A percentile compares a stretch with the other conserved stretches of the same genome.
phyloP scores from a whole-genome alignment of 1,140 invertebrate genomes.

The Aphidius gifuensis region DNA sequence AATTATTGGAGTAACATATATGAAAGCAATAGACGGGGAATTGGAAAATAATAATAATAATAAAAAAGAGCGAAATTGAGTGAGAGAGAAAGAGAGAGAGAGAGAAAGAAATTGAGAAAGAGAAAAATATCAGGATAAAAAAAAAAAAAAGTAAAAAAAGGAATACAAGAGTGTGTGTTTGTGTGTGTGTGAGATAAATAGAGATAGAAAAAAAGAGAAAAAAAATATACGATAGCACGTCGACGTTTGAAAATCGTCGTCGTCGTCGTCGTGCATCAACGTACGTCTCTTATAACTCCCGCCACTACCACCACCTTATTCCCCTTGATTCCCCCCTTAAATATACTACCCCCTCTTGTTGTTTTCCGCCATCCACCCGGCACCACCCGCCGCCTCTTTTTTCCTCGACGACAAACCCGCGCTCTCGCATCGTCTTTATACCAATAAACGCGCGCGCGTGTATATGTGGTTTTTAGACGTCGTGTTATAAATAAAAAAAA shows the following conservation, averaged over 20 bases:
- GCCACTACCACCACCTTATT: slow-evolving; percentile 3
- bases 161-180: neutral
- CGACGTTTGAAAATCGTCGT: slow-evolving; percentile 11
- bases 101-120: too few species aligned
- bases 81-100: too few species aligned
- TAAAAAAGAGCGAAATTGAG: too few species aligned
- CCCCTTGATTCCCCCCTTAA: neutral
- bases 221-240: neutral
- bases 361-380: neutral
- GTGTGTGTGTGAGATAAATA: neutral
- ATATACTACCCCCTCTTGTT: neutral
- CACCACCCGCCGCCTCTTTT: slow-evolving; percentile 7
- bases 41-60: too few species aligned
- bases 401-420: too few species aligned
- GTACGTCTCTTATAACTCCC: slow-evolving; percentile 10
- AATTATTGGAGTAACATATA: too few species aligned
- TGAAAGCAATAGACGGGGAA: too few species aligned
- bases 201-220: neutral
- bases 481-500: slow-evolving; percentile 2
- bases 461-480: slow-evolving; percentile 24
- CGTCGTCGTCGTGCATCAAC: slow-evolving; percentile 19
- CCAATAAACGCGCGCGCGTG: slow-evolving; percentile 28
- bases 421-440: slow-evolving; percentile 2
- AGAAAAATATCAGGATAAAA: neutral
- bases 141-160: neutral